Conservation (phyloP, 30 jellyfish, hydroid and myxozoan species). For the Hydractinia symbiolongicarpus region DNA sequence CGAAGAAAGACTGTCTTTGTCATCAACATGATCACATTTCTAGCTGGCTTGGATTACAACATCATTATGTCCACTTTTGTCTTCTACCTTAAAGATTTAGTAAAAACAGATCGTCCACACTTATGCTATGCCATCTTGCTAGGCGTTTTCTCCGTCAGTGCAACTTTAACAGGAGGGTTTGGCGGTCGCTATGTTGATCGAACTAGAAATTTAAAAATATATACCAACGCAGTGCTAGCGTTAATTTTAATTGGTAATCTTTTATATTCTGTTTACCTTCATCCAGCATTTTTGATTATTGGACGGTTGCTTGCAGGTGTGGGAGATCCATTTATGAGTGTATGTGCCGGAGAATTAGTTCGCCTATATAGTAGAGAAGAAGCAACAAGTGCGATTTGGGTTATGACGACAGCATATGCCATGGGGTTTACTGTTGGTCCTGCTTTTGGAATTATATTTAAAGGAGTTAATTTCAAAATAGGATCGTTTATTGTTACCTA, state of each 20-base stretch:
- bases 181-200: conserved; percentile 3
- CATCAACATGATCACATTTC: too few species aligned
- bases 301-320: conserved; percentile 28
- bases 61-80: not conserved
- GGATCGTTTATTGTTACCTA: conserved; percentile 15
- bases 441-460: not conserved
- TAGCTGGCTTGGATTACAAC: not conserved
- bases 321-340: conserved; percentile 13
- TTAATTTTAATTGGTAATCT: conserved; percentile 15
- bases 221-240: not conserved
- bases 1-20: too few species aligned
- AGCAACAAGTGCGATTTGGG: conserved; percentile 16
- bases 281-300: conserved; percentile 10
- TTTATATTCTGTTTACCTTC: not conserved
- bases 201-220: not conserved
- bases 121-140: not conserved
- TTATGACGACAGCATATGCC: conserved; percentile 3
- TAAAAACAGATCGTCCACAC: not conserved
- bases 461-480: not conserved
- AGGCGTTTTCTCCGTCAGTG: not conserved
- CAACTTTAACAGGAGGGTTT: not conserved
- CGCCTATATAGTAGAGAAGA: not conserved
- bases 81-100: not conserved
- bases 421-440: conserved; percentile 31
- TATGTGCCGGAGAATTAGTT: conserved; percentile 18